phyloP scores from a whole-genome alignment of 2,888 invertebrate species.

The Chydorus sphaericus region DNA sequence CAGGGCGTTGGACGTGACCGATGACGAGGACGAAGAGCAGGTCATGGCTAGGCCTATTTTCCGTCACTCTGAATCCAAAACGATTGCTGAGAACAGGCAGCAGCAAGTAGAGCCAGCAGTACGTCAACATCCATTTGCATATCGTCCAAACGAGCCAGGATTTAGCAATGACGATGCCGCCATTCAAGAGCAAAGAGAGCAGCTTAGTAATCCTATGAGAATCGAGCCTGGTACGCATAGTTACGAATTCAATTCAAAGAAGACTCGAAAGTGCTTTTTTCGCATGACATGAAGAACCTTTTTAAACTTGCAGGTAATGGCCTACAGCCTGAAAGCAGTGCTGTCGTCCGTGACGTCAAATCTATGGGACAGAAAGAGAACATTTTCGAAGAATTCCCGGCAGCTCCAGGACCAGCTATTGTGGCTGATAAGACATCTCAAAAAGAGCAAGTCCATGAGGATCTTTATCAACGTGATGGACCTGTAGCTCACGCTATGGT shows the following conservation, averaged over 20 bases:
- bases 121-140: background rate
- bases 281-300: background rate
- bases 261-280: background rate
- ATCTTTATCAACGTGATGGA: background rate
- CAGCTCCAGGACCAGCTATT: background rate
- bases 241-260: background rate
- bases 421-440: background rate
- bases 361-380: background rate
- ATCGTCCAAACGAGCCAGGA: background rate
- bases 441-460: background rate
- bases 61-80: background rate
- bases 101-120: background rate
- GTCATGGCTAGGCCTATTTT: background rate
- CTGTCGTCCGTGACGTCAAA: background rate
- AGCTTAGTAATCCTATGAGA: background rate
- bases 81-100: no score
- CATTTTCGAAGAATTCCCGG: background rate
- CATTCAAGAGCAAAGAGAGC: no score
- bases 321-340: background rate
- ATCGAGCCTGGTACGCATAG: background rate
- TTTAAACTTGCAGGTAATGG: background rate
- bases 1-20: background rate
- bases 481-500: conserved; percentile 11
- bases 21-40: background rate
- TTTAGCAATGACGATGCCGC: background rate